Conservation (phyloP, 2,888 invertebrate genomes). For the Xanthostigma xanthostigma region DNA sequence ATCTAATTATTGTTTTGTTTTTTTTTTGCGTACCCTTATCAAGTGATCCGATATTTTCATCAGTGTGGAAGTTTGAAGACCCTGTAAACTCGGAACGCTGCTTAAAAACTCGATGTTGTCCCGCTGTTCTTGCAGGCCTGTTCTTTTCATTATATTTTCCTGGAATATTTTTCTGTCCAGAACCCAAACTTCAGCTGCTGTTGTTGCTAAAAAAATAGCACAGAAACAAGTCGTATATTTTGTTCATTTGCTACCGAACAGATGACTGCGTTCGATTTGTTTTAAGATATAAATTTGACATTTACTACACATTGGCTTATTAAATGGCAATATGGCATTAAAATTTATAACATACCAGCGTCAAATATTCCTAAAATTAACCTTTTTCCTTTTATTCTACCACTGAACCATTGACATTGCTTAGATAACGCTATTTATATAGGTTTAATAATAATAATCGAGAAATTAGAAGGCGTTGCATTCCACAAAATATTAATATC, state of each 20-base stretch:
- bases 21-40: slow-evolving; percentile 45
- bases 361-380: not conserved
- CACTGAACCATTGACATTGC: no score
- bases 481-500: no score
- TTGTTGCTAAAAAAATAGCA: slow-evolving; percentile 39
- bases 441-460: no score
- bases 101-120: slow-evolving; percentile 73
- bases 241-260: no score
- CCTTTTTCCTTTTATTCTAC: not conserved
- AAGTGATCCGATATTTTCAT: slow-evolving; percentile 75
- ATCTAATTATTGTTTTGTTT: no score
- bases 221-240: no score
- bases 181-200: slow-evolving; percentile 74
- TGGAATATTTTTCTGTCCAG: slow-evolving; percentile 76
- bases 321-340: not conserved
- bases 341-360: not conserved
- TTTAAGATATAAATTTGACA: no score
- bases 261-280: no score
- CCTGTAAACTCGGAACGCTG: slow-evolving; percentile 64
- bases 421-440: no score
- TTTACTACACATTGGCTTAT: no score
- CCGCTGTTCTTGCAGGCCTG: slow-evolving; percentile 68
- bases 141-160: slow-evolving; percentile 76
- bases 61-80: slow-evolving; percentile 52
- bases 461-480: no score